These are phyloP conservation scores for Crocodylus rhombifer DNA, from an alignment of 2,797 vertebrate species.

Conservation along the genomic window DNA sequence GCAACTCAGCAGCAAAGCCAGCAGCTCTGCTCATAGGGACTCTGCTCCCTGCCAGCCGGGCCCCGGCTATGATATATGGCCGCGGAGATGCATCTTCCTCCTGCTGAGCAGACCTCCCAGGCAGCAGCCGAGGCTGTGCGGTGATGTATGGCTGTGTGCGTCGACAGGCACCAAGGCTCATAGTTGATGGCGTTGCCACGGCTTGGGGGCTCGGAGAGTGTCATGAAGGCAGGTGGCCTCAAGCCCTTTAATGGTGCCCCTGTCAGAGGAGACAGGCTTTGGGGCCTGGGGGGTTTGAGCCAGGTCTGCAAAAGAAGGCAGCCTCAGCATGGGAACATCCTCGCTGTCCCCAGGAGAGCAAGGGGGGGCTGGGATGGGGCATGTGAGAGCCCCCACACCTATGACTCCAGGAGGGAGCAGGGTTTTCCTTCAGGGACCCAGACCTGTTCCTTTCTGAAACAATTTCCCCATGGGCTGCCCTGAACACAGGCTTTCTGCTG, in stretches of 20 bases:
- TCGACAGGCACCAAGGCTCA: neutral
- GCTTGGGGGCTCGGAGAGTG: rapidly evolving
- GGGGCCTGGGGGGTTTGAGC: neutral
- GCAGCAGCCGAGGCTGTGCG: neutral
- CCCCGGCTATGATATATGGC: neutral
- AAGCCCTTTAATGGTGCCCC: too few species aligned
- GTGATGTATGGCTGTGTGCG: neutral
- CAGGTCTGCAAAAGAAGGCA: rapidly evolving
- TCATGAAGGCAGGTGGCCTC: neutral
- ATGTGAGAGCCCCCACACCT: neutral
- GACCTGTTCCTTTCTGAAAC: neutral
- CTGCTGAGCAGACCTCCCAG: neutral
- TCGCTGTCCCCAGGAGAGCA: too few species aligned
- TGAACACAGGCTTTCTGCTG: too few species aligned
- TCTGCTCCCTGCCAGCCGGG: neutral
- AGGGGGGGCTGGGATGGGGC: rapidly evolving
- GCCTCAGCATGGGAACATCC: too few species aligned
- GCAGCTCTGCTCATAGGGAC: too few species aligned
- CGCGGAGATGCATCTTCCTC: neutral
- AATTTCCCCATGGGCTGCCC: neutral
- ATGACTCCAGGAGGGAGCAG: neutral
- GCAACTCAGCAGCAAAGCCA: too few species aligned
- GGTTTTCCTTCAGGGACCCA: neutral
- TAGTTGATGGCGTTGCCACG: neutral
- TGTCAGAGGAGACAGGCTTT: too few species aligned